phyloP scores from a whole-genome alignment of 2,113 vertebrate species.

The Phoenicopterus ruber region DNA sequence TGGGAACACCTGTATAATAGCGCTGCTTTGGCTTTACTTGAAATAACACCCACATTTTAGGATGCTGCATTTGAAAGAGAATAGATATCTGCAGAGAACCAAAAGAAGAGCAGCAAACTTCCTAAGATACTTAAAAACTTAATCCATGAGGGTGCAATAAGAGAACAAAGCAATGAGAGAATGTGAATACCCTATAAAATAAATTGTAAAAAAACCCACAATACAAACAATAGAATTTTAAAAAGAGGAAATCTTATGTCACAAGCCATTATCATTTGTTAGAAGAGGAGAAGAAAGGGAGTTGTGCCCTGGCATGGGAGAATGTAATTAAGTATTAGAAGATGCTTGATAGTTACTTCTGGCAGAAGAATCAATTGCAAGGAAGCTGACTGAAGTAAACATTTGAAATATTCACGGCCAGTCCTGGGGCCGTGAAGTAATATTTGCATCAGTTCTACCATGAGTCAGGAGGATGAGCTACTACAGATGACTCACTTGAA shows the following conservation, averaged over 20 bases:
- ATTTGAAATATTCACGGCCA: not conserved
- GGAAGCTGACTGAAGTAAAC: not conserved
- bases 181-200: not conserved
- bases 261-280: not conserved
- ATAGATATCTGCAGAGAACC: not conserved
- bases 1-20: not conserved
- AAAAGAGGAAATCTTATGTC: not conserved
- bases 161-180: not conserved
- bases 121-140: not conserved
- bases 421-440: not conserved
- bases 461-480: not conserved
- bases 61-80: not conserved
- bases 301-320: not conserved
- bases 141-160: not conserved
- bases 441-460: not conserved
- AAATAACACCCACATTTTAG: not conserved
- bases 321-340: not conserved
- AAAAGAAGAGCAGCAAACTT: not conserved
- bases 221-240: not conserved
- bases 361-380: not conserved
- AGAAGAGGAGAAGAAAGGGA: not conserved
- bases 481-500: not conserved
- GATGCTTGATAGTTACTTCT: not conserved
- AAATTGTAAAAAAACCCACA: accelerated
- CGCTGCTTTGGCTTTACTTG: not conserved